phyloP scores from a whole-genome alignment of 2,888 invertebrate species.

The Chirona hameri region DNA sequence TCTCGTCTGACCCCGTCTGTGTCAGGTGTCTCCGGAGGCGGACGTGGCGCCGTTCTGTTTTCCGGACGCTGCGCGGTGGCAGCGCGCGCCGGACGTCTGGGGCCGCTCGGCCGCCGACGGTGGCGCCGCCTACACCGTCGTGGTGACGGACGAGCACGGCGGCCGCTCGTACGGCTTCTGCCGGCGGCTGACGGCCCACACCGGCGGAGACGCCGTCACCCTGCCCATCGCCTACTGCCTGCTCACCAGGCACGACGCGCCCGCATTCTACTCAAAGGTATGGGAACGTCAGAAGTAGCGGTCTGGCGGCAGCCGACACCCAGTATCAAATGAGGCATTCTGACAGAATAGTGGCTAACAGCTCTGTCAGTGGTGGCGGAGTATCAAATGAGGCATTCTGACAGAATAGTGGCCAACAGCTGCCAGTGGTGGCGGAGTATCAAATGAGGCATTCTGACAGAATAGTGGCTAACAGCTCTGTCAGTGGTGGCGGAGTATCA shows the following conservation, averaged over 20 bases:
- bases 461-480: too few species aligned
- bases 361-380: too few species aligned
- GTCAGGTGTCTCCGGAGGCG: conserved; percentile 40
- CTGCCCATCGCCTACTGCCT: conserved; percentile 46
- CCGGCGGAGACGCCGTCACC: conserved; percentile 49
- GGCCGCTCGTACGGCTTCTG: conserved; percentile 43
- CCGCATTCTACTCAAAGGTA: background rate
- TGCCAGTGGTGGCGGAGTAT: too few species aligned
- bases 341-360: too few species aligned
- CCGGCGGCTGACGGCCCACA: conserved; percentile 49
- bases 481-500: too few species aligned
- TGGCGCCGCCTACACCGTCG: conserved; percentile 45
- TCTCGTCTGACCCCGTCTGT: too few species aligned
- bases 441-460: too few species aligned
- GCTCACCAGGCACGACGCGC: background rate
- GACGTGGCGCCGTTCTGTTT: conserved; percentile 41
- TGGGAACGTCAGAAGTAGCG: too few species aligned
- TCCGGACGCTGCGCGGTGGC: conserved; percentile 41
- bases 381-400: too few species aligned
- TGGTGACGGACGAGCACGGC: conserved; percentile 44
- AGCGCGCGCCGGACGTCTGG: conserved; percentile 42
- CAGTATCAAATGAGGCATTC: too few species aligned
- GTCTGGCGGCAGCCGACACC: too few species aligned
- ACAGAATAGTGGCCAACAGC: too few species aligned
- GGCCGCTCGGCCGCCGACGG: conserved; percentile 44